Base-by-base conservation (phyloP, 2,113 vertebrate genomes). In the Strigops habroptila region DNA sequence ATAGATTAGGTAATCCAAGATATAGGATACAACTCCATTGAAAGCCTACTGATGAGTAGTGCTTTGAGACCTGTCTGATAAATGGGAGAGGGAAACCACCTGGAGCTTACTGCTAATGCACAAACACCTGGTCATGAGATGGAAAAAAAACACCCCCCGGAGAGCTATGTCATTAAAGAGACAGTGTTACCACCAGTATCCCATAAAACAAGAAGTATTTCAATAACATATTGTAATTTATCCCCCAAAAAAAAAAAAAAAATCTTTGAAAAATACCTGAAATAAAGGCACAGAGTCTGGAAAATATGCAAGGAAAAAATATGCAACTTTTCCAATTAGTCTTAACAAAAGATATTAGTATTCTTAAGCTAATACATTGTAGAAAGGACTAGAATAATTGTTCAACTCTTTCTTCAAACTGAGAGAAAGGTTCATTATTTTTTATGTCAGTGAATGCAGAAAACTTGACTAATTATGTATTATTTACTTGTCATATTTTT, bases 401-500 rank as follows among this genome's bases (percentile, higher is more conserved):
- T 48, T 86, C 46, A 59, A 46, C 11, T 48, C 23, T 75, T 84
- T 65, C 43, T 74, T 91, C 80, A 88, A 59, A 63, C 7, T 71
- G 37, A 80, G 37, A 88, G 44, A 57, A 95, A 90, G 33, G 16
- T 86, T 95, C 25, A 39, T 95, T 91, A 31, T 48, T 76, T 82
- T 89, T 90, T 88, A 73, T 67, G 76, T 64, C 90, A 91, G 33
- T 75, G 55, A 88, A 91, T 77, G 37, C 27, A 3, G 8, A 90
- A 96, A 96, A 93, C 30, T 62, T 90, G 51, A 81, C 83, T 96
- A 95, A 96, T 97, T 94, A 91, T 71, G 86, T 91, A 91, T 85
- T 97, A 91, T 96, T 94, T 95, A 96, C 91, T 95, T 96, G 95
- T 87, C 94, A 93, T 82, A 69, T 63, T 83, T 94, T 93, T 23